Conservation (phyloP, 2,888 invertebrate genomes). For the Latrodectus elegans region DNA sequence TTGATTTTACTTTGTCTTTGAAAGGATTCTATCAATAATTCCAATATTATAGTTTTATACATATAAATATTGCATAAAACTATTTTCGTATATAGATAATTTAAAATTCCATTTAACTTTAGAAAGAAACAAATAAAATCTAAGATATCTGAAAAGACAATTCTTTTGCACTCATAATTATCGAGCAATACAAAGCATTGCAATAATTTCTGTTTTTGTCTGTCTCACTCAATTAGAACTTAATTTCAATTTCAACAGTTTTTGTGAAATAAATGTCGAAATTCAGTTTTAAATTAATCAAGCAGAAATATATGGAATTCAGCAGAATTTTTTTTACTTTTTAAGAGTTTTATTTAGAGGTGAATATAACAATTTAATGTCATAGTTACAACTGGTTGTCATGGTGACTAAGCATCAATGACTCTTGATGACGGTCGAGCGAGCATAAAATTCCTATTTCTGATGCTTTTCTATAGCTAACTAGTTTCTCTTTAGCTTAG, state of each 20-base stretch:
- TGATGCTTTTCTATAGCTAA: slow-evolving; percentile 10
- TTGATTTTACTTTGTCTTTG: too few relatives aligned
- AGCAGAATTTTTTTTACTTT: not conserved
- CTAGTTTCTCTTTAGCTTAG: slow-evolving; percentile 7
- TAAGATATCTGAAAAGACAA: too few relatives aligned
- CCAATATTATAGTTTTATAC: too few relatives aligned
- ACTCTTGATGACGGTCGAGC: slow-evolving; percentile 11
- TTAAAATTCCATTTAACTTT: too few relatives aligned
- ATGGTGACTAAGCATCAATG: slow-evolving; percentile 20
- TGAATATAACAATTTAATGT: slow-evolving; percentile 5
- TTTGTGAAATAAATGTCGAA: not conserved
- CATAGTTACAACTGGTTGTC: slow-evolving; percentile 12
- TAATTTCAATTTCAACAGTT: not conserved
- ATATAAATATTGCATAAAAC: too few relatives aligned
- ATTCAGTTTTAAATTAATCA: not conserved
- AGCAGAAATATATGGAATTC: not conserved
- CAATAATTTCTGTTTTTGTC: too few relatives aligned
- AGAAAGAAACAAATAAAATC: too few relatives aligned
- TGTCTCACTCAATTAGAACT: too few relatives aligned
- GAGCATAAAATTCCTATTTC: slow-evolving; percentile 7
- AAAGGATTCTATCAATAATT: too few relatives aligned
- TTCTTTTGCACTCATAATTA: too few relatives aligned
- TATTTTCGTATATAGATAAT: too few relatives aligned
- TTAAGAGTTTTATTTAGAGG: slow-evolving; percentile 10
- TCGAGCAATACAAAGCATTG: too few relatives aligned